These are phyloP conservation scores for Aix galericulata DNA, from an alignment of 2,113 vertebrate genomes.

Conservation along the genomic window DNA sequence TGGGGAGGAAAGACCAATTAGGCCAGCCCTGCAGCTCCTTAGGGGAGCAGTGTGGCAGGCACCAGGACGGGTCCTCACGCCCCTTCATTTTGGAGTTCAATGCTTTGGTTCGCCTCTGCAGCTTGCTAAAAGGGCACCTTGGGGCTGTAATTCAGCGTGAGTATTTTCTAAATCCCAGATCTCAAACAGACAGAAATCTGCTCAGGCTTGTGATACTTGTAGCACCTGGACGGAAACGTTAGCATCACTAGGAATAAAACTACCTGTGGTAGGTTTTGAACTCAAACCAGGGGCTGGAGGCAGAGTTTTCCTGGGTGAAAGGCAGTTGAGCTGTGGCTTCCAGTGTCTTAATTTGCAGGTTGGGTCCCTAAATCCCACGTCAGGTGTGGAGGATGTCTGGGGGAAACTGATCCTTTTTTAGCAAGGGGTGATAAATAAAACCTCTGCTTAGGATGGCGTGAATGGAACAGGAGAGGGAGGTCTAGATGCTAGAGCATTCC, in stretches of 20 bases:
- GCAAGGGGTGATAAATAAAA: neutral
- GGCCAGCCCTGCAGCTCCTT: neutral
- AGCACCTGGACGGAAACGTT: neutral
- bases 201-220: rapidly evolving
- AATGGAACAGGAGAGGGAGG: neutral
- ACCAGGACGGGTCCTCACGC: neutral
- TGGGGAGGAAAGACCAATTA: neutral
- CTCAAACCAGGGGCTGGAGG: rapidly evolving
- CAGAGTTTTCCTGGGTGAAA: neutral
- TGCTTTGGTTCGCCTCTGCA: neutral
- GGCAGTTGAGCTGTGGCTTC: neutral
- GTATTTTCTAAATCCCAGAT: neutral
- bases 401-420: neutral
- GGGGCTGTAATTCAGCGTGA: neutral
- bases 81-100: neutral
- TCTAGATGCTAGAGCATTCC: neutral
- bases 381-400: neutral
- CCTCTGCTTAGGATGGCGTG: neutral
- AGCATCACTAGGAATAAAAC: neutral
- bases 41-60: rapidly evolving
- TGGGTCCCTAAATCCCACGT: neutral
- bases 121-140: neutral
- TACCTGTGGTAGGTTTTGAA: neutral
- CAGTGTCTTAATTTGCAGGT: neutral
- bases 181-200: neutral